Evolutionary conservation across 2,888 invertebrate species (phyloP).

Genomic region (Drosophila bunnanda): DNA sequence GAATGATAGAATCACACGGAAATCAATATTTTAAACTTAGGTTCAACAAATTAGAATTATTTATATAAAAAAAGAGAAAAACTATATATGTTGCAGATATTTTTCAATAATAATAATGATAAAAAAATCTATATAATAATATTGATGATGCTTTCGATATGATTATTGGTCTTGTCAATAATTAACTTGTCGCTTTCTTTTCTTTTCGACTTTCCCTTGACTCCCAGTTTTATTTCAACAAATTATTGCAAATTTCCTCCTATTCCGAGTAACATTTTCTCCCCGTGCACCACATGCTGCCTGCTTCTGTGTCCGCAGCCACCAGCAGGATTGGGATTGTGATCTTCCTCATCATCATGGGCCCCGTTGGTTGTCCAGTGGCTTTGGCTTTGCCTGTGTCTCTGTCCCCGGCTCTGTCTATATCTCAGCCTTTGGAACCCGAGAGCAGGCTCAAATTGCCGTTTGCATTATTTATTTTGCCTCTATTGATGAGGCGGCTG

Average conservation of each 20-base stretch:
- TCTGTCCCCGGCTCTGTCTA: not conserved
- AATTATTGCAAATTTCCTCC: not conserved
- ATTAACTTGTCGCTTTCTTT: no score
- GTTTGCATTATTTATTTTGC: conserved; percentile 81
- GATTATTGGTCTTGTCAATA: no score
- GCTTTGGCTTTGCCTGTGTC: conserved; percentile 12
- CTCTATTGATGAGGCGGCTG: conserved; percentile 71
- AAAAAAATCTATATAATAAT: no score
- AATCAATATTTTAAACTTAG: no score
- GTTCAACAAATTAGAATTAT: no score
- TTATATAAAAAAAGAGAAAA: no score
- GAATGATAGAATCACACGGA: not conserved
- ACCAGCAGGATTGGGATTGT: conserved; percentile 45
- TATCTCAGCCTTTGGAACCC: conserved; percentile 15
- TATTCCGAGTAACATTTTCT: not conserved
- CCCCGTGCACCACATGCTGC: conserved; percentile 10
- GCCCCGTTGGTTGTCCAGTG: conserved; percentile 16
- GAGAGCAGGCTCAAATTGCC: conserved; percentile 73
- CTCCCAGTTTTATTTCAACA: not conserved
- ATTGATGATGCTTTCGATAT: no score
- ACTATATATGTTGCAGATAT: no score
- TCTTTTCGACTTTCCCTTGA: no score
- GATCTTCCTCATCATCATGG: conserved; percentile 42
- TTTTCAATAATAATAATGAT: no score
- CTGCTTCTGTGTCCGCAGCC: conserved; percentile 24